Evolutionary conservation across 1,140 invertebrate species (phyloP).

Genomic region (Drosophila kikkawai): DNA sequence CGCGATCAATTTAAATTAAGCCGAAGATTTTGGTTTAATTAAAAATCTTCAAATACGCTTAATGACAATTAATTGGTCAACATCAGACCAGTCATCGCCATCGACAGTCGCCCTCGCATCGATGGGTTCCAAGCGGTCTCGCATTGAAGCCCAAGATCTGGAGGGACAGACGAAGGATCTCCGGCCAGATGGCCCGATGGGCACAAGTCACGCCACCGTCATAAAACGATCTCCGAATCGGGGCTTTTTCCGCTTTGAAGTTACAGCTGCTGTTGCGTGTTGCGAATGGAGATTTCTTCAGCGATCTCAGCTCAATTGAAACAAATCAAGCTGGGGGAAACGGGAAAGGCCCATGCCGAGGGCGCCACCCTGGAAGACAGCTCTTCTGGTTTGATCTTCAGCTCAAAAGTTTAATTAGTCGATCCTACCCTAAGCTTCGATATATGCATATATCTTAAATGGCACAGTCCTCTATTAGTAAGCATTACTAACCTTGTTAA

Average conservation of each 20-base stretch:
- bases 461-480: not conserved
- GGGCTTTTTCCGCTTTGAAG: conserved; percentile 51
- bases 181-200: conserved; percentile 58
- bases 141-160: not conserved
- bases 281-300: conserved; percentile 43
- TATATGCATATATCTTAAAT: not conserved
- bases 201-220: conserved; percentile 74
- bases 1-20: conserved; percentile 81
- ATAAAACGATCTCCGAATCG: conserved; percentile 54
- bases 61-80: conserved; percentile 82
- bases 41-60: conserved; percentile 83
- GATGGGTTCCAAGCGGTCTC: conserved; percentile 28
- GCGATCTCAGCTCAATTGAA: conserved; percentile 65
- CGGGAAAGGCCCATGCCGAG: conserved; percentile 2
- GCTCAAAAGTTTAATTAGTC: not conserved
- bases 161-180: conserved; percentile 31
- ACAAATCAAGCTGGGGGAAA: conserved; percentile 66
- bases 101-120: conserved; percentile 46
- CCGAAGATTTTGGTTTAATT: conserved; percentile 82
- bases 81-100: conserved; percentile 52
- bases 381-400: conserved; percentile 14
- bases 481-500: conserved; percentile 74
- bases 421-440: not conserved
- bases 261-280: conserved; percentile 48
- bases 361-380: conserved; percentile 24